Evolutionary conservation across 2,797 vertebrate species (phyloP).

Genomic region (Sorex maritimensis): DNA sequence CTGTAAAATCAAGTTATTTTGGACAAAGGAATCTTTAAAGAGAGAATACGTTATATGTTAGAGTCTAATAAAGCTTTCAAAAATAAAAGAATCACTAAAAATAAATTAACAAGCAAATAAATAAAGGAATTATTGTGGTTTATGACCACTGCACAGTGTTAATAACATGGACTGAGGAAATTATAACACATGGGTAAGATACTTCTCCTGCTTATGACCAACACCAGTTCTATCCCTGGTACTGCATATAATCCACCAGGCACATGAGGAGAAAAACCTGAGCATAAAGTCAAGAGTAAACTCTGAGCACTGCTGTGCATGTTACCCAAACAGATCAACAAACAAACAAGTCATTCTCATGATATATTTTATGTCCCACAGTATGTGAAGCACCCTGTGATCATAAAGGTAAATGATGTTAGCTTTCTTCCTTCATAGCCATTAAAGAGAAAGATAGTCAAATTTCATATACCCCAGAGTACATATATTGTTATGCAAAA

Average conservation of each 20-base stretch:
- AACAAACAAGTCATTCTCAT: not conserved
- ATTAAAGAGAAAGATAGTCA: not conserved
- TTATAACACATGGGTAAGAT: no score
- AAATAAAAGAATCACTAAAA: not conserved
- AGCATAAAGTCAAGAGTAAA: no score
- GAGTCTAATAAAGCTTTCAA: not conserved
- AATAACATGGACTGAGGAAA: no score
- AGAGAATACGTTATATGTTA: not conserved
- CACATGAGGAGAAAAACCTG: no score
- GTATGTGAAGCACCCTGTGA: not conserved
- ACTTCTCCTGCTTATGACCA: no score
- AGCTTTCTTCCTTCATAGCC: not conserved
- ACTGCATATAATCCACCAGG: no score
- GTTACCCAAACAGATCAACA: no score
- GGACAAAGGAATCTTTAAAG: not conserved
- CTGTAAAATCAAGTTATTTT: not conserved
- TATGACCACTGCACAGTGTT: no score
- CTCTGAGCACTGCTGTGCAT: no score
- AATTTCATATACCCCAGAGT: constrained; percentile 10
- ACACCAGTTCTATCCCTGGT: no score
- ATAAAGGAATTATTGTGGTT: no score
- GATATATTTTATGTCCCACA: not conserved
- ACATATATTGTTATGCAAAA: constrained; percentile 2
- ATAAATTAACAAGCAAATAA: no score
- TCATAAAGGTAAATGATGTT: not conserved